These are phyloP conservation scores for Channa striata DNA, from an alignment of 2,797 vertebrate genomes.

Conservation along the genomic window DNA sequence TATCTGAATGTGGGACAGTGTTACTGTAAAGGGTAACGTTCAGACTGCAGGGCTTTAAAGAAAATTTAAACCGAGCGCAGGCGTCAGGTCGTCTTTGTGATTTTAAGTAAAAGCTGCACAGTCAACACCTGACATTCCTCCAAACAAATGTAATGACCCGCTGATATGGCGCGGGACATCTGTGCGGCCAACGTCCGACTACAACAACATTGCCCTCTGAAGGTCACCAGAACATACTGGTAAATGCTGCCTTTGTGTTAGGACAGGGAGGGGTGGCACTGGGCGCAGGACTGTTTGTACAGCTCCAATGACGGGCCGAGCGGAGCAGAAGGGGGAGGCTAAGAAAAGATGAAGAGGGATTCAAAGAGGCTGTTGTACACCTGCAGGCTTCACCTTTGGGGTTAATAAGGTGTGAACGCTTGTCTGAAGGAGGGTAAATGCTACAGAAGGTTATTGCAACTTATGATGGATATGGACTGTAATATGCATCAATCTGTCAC, in stretches of 20 bases:
- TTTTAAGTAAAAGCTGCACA: slow-evolving; percentile 14
- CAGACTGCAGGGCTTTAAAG: neutral
- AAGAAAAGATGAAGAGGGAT: slow-evolving; percentile 51
- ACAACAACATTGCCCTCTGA: slow-evolving; percentile 84
- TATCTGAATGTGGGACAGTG: slow-evolving; percentile 16
- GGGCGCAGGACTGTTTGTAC: slow-evolving; percentile 72
- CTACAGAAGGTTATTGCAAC: slow-evolving; percentile 20
- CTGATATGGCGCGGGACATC: slow-evolving; percentile 49
- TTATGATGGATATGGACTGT: neutral
- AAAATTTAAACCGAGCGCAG: slow-evolving; percentile 11
- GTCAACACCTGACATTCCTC: slow-evolving; percentile 59
- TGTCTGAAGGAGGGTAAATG: slow-evolving; percentile 30
- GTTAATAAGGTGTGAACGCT: slow-evolving; percentile 72
- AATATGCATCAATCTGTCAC: slow-evolving; percentile 4
- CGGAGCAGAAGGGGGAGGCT: slow-evolving; percentile 23
- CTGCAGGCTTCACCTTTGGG: slow-evolving; percentile 72
- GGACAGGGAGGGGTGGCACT: slow-evolving; percentile 39
- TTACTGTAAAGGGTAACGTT: neutral
- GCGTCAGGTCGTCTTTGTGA: slow-evolving; percentile 1
- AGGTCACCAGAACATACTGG: slow-evolving; percentile 85
- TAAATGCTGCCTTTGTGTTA: slow-evolving; percentile 85
- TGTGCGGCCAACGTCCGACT: slow-evolving; percentile 62
- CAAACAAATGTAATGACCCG: slow-evolving; percentile 54
- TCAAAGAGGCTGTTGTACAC: slow-evolving; percentile 66
- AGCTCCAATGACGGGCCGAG: slow-evolving; percentile 68